Evolutionary conservation across 2,888 invertebrate genomes (phyloP).

Genomic region (Eilema caniola): DNA sequence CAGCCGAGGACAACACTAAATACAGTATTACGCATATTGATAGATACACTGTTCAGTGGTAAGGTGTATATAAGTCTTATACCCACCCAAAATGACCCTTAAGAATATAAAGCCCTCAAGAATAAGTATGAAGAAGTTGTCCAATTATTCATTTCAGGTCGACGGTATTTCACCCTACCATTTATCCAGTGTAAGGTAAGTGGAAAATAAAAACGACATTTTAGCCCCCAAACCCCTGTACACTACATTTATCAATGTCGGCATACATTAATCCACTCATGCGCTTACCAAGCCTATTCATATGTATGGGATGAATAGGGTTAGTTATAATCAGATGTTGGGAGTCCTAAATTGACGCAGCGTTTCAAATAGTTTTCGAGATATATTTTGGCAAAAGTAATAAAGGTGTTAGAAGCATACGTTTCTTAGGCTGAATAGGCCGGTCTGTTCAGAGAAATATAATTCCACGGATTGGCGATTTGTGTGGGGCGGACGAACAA

Average conservation of each 20-base stretch:
- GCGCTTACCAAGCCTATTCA: slow-evolving; percentile 15
- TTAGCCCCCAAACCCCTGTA: slow-evolving; percentile 31
- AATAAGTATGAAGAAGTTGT: neutral
- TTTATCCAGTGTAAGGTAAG: slow-evolving; percentile 33
- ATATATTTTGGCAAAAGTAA: neutral
- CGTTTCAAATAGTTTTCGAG: neutral
- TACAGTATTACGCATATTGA: no score
- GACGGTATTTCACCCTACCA: slow-evolving; percentile 19
- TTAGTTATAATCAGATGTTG: slow-evolving; percentile 3
- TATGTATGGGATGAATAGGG: slow-evolving; percentile 11
- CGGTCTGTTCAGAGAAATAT: neutral
- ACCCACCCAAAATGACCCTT: neutral
- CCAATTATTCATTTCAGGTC: slow-evolving; percentile 9
- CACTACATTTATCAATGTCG: slow-evolving; percentile 46
- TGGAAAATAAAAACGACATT: slow-evolving; percentile 37
- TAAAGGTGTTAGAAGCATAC: no score
- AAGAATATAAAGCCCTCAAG: neutral
- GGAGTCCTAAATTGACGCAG: neutral
- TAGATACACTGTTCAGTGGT: no score
- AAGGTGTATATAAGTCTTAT: neutral
- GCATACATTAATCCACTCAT: slow-evolving; percentile 23
- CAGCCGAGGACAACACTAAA: no score
- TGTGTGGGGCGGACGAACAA: no score
- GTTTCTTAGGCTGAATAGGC: no score
- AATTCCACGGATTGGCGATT: neutral